Conservation (phyloP, 2,888 invertebrate genomes). For the Drosophila demipolita region DNA sequence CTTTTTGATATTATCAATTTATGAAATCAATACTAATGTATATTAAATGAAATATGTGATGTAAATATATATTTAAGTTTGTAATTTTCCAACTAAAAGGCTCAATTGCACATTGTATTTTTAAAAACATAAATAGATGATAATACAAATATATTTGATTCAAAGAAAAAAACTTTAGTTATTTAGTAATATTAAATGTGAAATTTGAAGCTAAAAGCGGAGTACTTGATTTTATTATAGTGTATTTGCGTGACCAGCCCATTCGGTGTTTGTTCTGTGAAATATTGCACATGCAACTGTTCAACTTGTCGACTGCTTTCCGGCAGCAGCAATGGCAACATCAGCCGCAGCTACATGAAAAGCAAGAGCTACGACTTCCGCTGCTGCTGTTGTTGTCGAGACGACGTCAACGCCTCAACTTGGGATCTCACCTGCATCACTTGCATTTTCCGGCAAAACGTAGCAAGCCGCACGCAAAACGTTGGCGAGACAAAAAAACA, state of each 20-base stretch:
- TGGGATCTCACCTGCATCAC: slow-evolving; percentile 58
- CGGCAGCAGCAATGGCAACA: slow-evolving; percentile 41
- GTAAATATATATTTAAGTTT: background rate
- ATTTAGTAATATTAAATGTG: background rate
- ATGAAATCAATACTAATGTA: too few species aligned
- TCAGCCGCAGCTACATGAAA: slow-evolving; percentile 29
- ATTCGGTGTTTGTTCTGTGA: slow-evolving; percentile 49
- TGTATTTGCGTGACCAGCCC: slow-evolving; percentile 31
- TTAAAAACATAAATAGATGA: too few species aligned
- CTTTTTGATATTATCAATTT: too few species aligned
- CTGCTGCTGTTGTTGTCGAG: slow-evolving; percentile 29
- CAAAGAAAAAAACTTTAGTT: background rate
- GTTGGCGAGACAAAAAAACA: slow-evolving; percentile 23
- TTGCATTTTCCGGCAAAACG: slow-evolving; percentile 70
- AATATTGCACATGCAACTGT: slow-evolving; percentile 68
- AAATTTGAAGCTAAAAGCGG: background rate
- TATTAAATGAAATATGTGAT: too few species aligned
- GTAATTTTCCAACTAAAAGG: background rate
- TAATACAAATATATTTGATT: background rate
- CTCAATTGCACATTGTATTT: background rate
- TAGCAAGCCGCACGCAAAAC: slow-evolving; percentile 31
- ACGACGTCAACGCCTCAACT: slow-evolving; percentile 51
- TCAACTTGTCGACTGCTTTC: slow-evolving; percentile 67
- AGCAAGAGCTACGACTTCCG: slow-evolving; percentile 73
- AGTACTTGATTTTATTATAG: background rate